These are phyloP conservation scores for Emys orbicularis DNA, from an alignment of 2,797 vertebrate species.

Conservation along the genomic window DNA sequence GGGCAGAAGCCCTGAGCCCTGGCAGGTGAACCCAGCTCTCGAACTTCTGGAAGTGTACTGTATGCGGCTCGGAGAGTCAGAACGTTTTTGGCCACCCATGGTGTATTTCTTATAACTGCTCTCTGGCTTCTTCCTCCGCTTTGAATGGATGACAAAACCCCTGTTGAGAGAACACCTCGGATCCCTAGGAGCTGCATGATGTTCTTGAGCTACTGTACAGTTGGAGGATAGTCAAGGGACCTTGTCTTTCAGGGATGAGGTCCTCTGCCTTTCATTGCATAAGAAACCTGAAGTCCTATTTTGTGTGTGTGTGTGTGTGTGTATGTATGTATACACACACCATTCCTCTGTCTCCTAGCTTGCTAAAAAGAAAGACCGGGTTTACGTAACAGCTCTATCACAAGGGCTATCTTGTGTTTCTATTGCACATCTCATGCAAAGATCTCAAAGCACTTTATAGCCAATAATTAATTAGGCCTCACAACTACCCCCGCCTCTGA, in stretches of 20 bases:
- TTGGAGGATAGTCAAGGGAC: not conserved
- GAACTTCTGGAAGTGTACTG: too few relatives aligned
- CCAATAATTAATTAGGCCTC: not conserved
- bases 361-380: not conserved
- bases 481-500: not conserved
- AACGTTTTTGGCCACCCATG: too few relatives aligned
- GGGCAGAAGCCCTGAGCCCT: too few relatives aligned
- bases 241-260: not conserved
- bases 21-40: too few relatives aligned
- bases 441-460: not conserved
- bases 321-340: not conserved
- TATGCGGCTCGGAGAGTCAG: too few relatives aligned
- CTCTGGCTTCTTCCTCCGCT: not conserved
- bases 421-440: not conserved
- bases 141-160: rapidly evolving
- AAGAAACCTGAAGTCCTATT: not conserved
- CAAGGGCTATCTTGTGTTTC: not conserved
- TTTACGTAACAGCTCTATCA: not conserved
- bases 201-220: not conserved
- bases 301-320: not conserved
- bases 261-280: not conserved
- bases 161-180: not conserved
- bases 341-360: not conserved
- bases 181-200: not conserved
- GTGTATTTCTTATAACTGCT: rapidly evolving